Percentiles rank a stretch among this genome's conserved stretches.
Conservation (phyloP, 2,888 invertebrate genomes). For the Synanthedon tipuliformis region DNA sequence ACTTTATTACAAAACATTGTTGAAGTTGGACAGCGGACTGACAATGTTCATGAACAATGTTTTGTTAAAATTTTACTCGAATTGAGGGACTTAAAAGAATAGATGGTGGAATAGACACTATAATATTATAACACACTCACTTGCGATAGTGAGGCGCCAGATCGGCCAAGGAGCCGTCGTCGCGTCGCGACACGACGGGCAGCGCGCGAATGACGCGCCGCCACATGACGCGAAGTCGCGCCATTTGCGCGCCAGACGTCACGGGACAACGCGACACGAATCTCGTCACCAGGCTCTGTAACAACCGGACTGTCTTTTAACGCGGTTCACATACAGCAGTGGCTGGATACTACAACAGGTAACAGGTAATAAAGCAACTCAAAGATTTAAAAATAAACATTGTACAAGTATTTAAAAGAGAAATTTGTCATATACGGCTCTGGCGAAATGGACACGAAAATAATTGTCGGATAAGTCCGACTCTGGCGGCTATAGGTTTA, state of each 20-base stretch:
- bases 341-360: no score
- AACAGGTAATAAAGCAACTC: no score
- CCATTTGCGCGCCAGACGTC: constrained; percentile 38
- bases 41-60: not conserved
- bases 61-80: not conserved
- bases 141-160: constrained; percentile 71
- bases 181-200: constrained; percentile 68
- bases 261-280: constrained; percentile 63
- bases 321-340: no score
- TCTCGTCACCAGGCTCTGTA: constrained; percentile 74
- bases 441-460: no score
- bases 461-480: no score
- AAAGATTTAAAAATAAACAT: no score
- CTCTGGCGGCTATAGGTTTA: no score
- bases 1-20: no score
- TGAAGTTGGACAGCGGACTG: no score
- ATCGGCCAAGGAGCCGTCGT: constrained; percentile 64
- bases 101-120: not conserved
- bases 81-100: not conserved
- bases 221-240: constrained; percentile 71
- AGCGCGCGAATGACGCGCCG: constrained; percentile 69
- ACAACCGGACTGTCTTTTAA: no score
- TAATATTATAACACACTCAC: constrained; percentile 33
- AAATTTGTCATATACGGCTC: no score
- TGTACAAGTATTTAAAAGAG: no score